A percentile compares a stretch with the other conserved stretches of the same genome.
Conservation (phyloP, 2,113 vertebrate genomes). For the Sterrhoptilus dennistouni region DNA sequence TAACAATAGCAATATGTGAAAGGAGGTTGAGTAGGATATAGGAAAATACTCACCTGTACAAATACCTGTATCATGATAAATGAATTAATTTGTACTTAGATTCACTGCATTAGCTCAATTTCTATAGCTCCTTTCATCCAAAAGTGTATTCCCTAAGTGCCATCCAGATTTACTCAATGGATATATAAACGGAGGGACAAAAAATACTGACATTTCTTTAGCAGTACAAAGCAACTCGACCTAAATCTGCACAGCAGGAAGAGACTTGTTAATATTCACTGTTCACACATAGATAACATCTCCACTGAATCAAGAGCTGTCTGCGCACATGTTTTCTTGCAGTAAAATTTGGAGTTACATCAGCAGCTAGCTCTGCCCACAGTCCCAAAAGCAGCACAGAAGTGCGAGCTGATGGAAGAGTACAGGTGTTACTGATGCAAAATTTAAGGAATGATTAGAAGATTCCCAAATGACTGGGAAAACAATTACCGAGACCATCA, state of each 20-base stretch:
- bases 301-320: background rate
- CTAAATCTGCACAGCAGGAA: background rate
- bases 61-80: background rate
- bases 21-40: background rate
- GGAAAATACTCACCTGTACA: background rate
- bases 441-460: slow-evolving; percentile 51
- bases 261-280: background rate
- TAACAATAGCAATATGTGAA: background rate
- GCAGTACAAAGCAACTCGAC: background rate
- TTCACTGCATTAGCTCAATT: background rate
- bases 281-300: background rate
- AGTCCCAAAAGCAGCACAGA: background rate
- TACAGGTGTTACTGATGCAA: slow-evolving; percentile 46
- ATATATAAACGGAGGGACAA: background rate
- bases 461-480: slow-evolving; percentile 23
- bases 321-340: background rate
- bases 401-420: background rate
- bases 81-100: background rate
- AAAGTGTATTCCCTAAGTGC: background rate
- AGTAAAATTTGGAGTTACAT: background rate
- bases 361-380: background rate
- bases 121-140: background rate
- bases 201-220: background rate
- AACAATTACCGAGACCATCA: background rate
- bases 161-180: background rate